Percentiles rank a stretch among this genome's conserved stretches.
These are phyloP conservation scores for sheep (Ovis aries) DNA, from an alignment of 2,113 vertebrate genomes.

Conservation along the genomic window DNA sequence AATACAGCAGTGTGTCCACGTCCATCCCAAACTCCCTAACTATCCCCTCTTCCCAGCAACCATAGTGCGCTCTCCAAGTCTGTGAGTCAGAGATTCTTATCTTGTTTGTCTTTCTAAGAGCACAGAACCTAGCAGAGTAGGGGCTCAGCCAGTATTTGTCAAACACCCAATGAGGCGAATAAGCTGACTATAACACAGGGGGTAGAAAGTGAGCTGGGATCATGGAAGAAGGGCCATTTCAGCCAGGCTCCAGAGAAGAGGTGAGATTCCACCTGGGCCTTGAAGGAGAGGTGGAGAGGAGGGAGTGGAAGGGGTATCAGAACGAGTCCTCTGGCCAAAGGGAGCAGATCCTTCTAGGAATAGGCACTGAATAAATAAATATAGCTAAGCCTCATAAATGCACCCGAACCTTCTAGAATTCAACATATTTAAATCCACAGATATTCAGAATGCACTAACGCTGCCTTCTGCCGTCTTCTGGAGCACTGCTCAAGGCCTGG, in stretches of 20 bases:
- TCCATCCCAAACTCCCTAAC: not conserved
- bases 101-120: not conserved
- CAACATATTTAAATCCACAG: not conserved
- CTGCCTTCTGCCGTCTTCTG: not conserved
- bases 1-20: not conserved
- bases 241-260: not conserved
- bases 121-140: accelerated
- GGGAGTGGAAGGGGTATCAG: not conserved
- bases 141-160: not conserved
- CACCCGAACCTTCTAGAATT: not conserved
- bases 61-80: not conserved
- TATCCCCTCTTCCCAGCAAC: not conserved
- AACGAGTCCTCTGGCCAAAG: not conserved
- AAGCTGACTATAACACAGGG: no score
- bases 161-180: not conserved
- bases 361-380: not conserved
- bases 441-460: not conserved
- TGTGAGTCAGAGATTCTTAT: not conserved
- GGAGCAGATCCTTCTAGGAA: not conserved
- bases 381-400: not conserved
- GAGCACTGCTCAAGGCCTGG: not conserved
- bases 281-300: not conserved
- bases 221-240: not conserved
- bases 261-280: not conserved
- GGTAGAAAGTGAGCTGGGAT: not conserved